A percentile compares a stretch with the other conserved stretches of the same genome.
These are phyloP conservation scores for Halisarca cf. caerulea DNA, from an alignment of 37 sponge, comb jelly and placozoan species.

Conservation along the genomic window DNA sequence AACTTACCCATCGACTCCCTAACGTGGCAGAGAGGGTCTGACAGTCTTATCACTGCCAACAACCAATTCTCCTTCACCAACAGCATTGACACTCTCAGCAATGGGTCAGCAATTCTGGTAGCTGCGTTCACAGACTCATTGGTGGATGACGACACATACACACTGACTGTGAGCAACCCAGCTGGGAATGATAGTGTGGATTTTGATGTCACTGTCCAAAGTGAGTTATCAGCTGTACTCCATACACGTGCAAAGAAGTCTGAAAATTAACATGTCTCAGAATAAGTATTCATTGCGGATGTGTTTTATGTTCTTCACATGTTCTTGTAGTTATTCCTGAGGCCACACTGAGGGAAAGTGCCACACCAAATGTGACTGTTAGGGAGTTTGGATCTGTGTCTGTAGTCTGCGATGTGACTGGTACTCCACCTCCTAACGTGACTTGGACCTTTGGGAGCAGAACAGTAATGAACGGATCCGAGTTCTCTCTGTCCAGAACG, in stretches of 20 bases:
- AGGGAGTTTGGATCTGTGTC: constrained; percentile 6
- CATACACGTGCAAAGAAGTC: background rate
- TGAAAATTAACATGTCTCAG: background rate
- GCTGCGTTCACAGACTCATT: background rate
- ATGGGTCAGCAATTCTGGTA: constrained; percentile 14
- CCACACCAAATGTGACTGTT: background rate
- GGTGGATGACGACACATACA: constrained; percentile 30
- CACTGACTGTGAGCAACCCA: constrained; percentile 15
- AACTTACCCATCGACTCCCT: constrained; percentile 28
- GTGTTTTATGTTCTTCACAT: background rate
- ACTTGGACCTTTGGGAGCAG: constrained; percentile 19
- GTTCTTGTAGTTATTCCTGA: constrained; percentile 5
- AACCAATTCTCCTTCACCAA: constrained; percentile 7
- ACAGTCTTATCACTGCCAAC: background rate
- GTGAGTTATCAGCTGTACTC: background rate
- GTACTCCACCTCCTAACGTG: constrained; percentile 48
- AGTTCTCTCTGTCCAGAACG: background rate
- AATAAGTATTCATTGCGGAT: background rate
- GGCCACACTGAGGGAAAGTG: background rate
- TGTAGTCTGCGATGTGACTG: constrained; percentile 41
- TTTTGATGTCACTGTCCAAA: background rate
- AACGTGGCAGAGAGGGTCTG: constrained; percentile 17
- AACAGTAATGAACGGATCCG: background rate
- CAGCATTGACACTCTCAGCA: background rate
- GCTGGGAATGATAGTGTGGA: constrained; percentile 11